A percentile compares a stretch with the other conserved stretches of the same genome.
phyloP scores from a whole-genome alignment of 1,140 invertebrate genomes.

The Atta colombica region DNA sequence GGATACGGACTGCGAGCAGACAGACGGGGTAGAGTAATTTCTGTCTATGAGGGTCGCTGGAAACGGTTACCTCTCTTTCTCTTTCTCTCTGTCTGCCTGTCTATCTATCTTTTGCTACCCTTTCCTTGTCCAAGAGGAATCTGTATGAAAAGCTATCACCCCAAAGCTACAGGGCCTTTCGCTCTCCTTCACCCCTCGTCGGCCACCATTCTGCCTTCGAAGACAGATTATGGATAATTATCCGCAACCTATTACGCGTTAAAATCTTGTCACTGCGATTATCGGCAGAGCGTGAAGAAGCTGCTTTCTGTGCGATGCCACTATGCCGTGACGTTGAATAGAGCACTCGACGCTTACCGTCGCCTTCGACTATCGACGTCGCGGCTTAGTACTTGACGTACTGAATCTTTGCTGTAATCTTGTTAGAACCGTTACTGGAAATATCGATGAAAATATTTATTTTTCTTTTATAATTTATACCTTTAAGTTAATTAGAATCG shows the following conservation, averaged over 20 bases:
- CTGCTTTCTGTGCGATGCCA: conserved; percentile 43
- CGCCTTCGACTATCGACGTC: conserved; percentile 56
- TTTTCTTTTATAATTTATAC: neutral
- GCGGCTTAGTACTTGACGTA: conserved; percentile 41
- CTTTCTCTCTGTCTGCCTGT: conserved; percentile 9
- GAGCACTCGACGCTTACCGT: conserved; percentile 49
- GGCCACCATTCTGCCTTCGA: conserved; percentile 47
- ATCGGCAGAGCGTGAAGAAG: conserved; percentile 69
- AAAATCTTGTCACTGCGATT: conserved; percentile 78
- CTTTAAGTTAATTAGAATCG: neutral
- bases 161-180: neutral
- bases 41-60: conserved; percentile 68
- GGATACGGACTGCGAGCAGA: conserved; percentile 58
- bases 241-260: conserved; percentile 76
- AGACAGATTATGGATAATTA: conserved; percentile 77
- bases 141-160: conserved; percentile 52
- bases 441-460: conserved; percentile 37
- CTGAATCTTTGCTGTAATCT: conserved; percentile 13
- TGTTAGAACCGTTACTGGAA: conserved; percentile 5
- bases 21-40: conserved; percentile 63
- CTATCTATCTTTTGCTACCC: neutral
- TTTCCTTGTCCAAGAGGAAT: conserved; percentile 36
- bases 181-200: neutral
- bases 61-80: conserved; percentile 31
- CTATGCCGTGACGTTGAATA: conserved; percentile 52